phyloP scores from a whole-genome alignment of 2,797 vertebrate species.

The Neopelma chrysocephalum region DNA sequence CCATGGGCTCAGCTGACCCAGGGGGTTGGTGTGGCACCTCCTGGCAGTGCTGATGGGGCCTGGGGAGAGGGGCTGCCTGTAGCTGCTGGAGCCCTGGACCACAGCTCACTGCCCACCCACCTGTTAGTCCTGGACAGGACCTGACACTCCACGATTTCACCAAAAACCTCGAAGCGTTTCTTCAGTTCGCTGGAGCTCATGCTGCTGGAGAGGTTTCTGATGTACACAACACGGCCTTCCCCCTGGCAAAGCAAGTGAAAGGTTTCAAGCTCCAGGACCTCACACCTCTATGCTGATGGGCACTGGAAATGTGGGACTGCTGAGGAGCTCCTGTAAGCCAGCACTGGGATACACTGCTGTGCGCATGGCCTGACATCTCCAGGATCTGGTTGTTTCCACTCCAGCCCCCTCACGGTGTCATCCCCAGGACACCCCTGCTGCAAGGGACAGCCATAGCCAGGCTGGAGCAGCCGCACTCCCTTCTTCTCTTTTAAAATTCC shows the following conservation, averaged over 20 bases:
- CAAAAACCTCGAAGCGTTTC: constrained; percentile 93
- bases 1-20: fast-evolving
- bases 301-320: neutral
- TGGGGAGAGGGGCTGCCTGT: neutral
- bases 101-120: constrained; percentile 38
- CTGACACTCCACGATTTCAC: constrained; percentile 92
- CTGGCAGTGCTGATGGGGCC: neutral
- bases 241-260: constrained; percentile 77
- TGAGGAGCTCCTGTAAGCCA: neutral
- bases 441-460: neutral
- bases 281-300: fast-evolving
- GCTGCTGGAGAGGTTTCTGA: constrained; percentile 91
- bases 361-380: neutral
- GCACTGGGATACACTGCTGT: fast-evolving
- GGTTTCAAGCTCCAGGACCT: neutral
- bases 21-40: neutral
- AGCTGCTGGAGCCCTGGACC: neutral
- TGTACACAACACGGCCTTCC: constrained; percentile 93
- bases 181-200: constrained; percentile 93
- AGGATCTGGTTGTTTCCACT: neutral
- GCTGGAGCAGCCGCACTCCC: neutral
- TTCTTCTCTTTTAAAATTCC: neutral
- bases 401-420: neutral
- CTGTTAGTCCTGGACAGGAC: constrained; percentile 89
- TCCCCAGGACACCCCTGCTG: neutral